Percentiles rank a stretch among this genome's conserved stretches.
These are phyloP conservation scores for Himalopsyche anomala DNA, from an alignment of 2,888 invertebrate species.

Conservation along the genomic window DNA sequence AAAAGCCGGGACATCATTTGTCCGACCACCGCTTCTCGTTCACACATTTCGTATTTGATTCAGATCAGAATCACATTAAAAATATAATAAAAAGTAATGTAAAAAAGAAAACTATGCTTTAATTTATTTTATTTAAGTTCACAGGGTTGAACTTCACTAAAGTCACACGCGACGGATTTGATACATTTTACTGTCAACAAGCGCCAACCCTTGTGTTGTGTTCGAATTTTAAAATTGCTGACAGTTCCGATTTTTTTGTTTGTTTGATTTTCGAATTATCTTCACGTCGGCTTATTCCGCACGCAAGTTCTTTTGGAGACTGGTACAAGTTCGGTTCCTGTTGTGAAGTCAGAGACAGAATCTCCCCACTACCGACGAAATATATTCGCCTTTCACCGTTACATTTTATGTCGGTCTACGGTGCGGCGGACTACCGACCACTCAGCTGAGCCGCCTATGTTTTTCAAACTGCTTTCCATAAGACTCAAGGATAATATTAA, in stretches of 20 bases:
- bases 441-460: constrained; percentile 5
- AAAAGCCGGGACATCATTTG: constrained; percentile 12
- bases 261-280: not conserved
- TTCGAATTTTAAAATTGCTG: constrained; percentile 8
- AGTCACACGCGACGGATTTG: constrained; percentile 19
- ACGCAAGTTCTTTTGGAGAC: constrained; percentile 14
- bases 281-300: not conserved
- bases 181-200: not conserved
- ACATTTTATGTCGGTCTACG: constrained; percentile 13
- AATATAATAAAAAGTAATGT: not conserved
- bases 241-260: not conserved
- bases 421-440: constrained; percentile 1
- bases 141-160: constrained; percentile 20
- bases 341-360: constrained; percentile 26
- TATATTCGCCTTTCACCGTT: constrained; percentile 26
- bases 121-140: constrained; percentile 1
- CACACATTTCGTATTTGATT: constrained; percentile 20
- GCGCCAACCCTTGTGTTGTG: not conserved
- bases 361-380: constrained; percentile 14
- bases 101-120: not conserved
- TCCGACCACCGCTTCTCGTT: not conserved
- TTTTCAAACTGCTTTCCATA: constrained; percentile 20
- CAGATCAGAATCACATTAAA: not conserved
- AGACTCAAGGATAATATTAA: not conserved
- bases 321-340: constrained; percentile 2